Percentiles rank a stretch among this genome's conserved stretches.
These are phyloP conservation scores for Phania funesta DNA, from an alignment of 2,888 invertebrate genomes.

Conservation along the genomic window DNA sequence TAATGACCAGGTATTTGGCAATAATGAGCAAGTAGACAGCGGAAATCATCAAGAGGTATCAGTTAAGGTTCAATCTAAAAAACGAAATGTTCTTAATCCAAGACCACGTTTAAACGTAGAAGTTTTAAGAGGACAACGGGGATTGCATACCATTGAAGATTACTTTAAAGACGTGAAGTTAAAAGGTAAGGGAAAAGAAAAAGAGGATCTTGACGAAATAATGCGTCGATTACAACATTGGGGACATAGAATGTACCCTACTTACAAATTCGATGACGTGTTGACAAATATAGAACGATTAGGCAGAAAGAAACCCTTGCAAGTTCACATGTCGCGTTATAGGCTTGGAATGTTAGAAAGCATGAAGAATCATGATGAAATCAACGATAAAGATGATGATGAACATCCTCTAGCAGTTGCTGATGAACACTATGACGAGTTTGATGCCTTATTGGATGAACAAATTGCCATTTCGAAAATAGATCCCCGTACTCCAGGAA, in stretches of 20 bases:
- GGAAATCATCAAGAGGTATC: constrained; percentile 80
- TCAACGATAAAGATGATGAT: constrained; percentile 81
- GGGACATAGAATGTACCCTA: constrained; percentile 95
- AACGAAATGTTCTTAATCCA: constrained; percentile 84
- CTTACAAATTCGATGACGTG: constrained; percentile 92
- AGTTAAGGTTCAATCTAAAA: constrained; percentile 81
- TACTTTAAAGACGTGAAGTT: constrained; percentile 91
- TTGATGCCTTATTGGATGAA: constrained; percentile 84
- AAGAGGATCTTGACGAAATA: constrained; percentile 88
- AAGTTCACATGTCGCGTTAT: constrained; percentile 86
- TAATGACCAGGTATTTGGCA: constrained; percentile 74
- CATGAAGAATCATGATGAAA: constrained; percentile 76
- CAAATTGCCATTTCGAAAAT: constrained; percentile 83
- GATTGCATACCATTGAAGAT: constrained; percentile 89
- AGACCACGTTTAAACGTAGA: constrained; percentile 86
- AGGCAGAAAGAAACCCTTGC: constrained; percentile 89
- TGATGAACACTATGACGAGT: constrained; percentile 83
- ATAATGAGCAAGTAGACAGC: constrained; percentile 79
- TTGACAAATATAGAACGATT: constrained; percentile 89
- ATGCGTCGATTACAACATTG: constrained; percentile 94
- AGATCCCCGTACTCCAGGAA: constrained; percentile 75
- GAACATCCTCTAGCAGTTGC: constrained; percentile 70
- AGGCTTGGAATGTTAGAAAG: constrained; percentile 81
- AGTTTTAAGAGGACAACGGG: constrained; percentile 87
- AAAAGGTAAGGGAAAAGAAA: constrained; percentile 89